Evolutionary conservation across 2,888 invertebrate genomes (phyloP), one percentile per base, ranked within the genome.

Genomic region (Cremastinae sp.): DNA sequence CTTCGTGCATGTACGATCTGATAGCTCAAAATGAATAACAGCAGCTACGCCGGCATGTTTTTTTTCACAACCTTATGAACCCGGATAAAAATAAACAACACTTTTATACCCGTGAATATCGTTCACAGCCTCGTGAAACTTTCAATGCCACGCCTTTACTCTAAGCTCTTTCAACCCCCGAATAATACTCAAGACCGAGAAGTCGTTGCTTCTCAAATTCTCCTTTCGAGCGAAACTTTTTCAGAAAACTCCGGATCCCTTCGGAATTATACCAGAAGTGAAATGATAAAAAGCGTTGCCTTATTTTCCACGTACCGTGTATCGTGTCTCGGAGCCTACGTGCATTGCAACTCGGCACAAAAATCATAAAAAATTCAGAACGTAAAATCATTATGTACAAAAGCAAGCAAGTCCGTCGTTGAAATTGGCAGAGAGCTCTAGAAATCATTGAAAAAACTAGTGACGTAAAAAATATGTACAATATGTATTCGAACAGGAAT

Each of bases 361-460:
- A 22, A 38, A 53, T 34, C 47, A 76, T 76, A 41, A 73, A 76
- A 69, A 69, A 76, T 76, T 73, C 73, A 76, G 18, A 2, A 28
- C 14, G 49, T 20, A 5, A 18, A 65, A 59, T 73, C 38, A 51
- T 49, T 16, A 16, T 12, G 53, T 51, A 54, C 51, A 16, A 53
- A n/a, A 34, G 43, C 41, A 73, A 73, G 65, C 76, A 73, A 61
- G 53, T 51, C 53, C 2, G 47, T 38, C 16, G 45, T 18, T 28
- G 16, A 41, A 43, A 53, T 8, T n/a, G 16, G 53, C n/a, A 1
- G 58, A 58, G 12, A 22, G 14, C 14, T 16, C 14, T 43, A 64
- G 69, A 73, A 73, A 54, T 59, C 38, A 28, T 53, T 59, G 51
- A 14, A 28, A 28, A 3, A 28, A 28, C 5, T 5, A 28, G 5